Base-by-base conservation (phyloP, 2,888 invertebrate genomes). In the Euplexia lucipara region DNA sequence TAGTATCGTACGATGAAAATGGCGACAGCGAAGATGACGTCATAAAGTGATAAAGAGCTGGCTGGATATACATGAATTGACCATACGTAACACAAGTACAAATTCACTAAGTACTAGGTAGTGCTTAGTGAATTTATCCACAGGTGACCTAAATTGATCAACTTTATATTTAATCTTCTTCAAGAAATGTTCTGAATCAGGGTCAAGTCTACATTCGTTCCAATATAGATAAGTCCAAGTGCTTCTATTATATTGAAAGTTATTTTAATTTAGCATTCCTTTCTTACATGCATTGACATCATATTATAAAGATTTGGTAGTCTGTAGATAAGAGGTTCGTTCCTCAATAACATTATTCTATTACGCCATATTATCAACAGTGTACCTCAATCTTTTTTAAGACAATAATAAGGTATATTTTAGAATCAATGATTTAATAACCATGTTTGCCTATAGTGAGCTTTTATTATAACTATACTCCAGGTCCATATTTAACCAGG, bases 1-100 rank as follows among this genome's bases (percentile, higher is more conserved):
- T 20, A 12, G 22, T 18, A 56, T 65, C 65, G 39, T 47, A 47
- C 57, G 65, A 65, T 65, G 14, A 22, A 63, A 26, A 65, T 56
- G 56, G 45, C 34, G 45, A 16, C 22, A 45, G 44, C 1, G 5
- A 45, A 39, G 18, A 34, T 64, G 45, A 47, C 45, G 56, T 64
- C 65, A 64, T 30, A 9, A 10, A 14, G 16, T 20, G 35, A 53
- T 53, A 53, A 16, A 62, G 8, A 41, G 12, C n/a, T n/a, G n/a
- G n/a, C n/a, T n/a, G 20, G 26, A 10, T 18, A 18, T 51, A 62
- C n/a, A 64, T 30, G 30, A 16, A 62, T 52, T 30, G 14, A 26
- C 9, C 10, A 62, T 37, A 6, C 39, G 56, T n/a, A n/a, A 20
- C 34, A 10, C n/a, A 34, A 3, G 32, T 32, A n/a, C 20, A 45